Conservation (phyloP, 2,113 vertebrate species). For the Lepus americanus region DNA sequence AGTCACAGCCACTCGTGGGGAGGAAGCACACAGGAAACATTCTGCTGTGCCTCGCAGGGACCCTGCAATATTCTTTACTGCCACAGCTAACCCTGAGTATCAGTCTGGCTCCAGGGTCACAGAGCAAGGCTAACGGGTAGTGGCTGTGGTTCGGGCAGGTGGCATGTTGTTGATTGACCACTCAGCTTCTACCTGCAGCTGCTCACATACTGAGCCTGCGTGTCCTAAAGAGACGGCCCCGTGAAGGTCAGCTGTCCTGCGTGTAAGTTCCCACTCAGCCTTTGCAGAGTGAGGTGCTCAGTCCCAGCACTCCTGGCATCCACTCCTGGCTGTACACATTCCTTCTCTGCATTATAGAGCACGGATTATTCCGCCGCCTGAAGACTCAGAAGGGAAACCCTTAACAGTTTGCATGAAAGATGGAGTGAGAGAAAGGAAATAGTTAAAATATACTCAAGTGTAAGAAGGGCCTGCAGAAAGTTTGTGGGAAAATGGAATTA, state of each 20-base stretch:
- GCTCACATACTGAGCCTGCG: not conserved
- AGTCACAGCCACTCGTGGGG: not conserved
- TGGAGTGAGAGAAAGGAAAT: not conserved
- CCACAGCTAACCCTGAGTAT: not conserved
- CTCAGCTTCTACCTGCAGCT: not conserved
- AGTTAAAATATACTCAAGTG: not conserved
- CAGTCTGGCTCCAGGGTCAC: not conserved
- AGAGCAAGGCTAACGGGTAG: not conserved
- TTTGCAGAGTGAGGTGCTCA: not conserved
- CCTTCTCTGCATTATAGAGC: not conserved
- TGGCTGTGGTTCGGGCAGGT: not conserved
- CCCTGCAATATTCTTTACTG: not conserved
- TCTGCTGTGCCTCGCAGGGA: not conserved
- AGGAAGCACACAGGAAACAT: not conserved
- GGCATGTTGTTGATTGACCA: not conserved
- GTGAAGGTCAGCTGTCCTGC: not conserved
- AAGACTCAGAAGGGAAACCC: constrained; percentile 19
- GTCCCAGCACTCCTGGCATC: not conserved
- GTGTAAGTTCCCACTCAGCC: not conserved
- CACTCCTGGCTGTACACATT: not conserved
- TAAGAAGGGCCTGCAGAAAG: not conserved
- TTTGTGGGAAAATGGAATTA: too few relatives aligned
- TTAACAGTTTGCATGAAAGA: not conserved
- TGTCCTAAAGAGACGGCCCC: not conserved
- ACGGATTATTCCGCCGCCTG: not conserved